These are phyloP conservation scores for Monochamus alternatus DNA, from an alignment of 2,888 invertebrate genomes.

Conservation along the genomic window DNA sequence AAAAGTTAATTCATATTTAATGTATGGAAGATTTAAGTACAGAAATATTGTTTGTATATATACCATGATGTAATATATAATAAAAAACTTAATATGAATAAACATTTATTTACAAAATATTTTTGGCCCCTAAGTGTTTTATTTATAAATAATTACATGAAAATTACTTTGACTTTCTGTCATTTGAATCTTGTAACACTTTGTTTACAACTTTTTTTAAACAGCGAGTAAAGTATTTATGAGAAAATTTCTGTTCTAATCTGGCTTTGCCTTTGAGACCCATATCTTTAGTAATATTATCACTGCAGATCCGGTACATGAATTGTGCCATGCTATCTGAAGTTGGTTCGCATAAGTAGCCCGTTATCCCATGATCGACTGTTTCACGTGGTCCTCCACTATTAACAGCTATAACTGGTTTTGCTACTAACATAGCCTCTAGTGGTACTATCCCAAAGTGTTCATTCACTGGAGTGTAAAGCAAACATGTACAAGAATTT, in stretches of 20 bases:
- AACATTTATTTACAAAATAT: not conserved
- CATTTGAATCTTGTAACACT: constrained; percentile 40
- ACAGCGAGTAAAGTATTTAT: constrained; percentile 83
- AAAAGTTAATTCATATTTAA: no score
- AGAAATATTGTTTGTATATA: not conserved
- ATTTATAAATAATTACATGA: not conserved
- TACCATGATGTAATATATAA: not conserved
- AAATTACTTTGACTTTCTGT: constrained; percentile 39
- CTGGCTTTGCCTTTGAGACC: constrained; percentile 84
- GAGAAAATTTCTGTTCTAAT: constrained; percentile 88
- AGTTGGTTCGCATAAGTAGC: constrained; percentile 83
- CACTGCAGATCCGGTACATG: constrained; percentile 80
- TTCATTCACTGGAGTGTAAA: constrained; percentile 97
- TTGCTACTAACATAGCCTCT: constrained; percentile 96
- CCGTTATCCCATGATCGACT: constrained; percentile 84
- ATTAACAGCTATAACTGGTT: constrained; percentile 95
- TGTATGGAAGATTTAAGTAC: no score
- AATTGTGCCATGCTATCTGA: constrained; percentile 83
- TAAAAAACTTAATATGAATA: not conserved
- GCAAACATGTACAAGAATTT: constrained; percentile 80
- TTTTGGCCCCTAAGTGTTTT: not conserved
- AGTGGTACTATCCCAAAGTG: constrained; percentile 99
- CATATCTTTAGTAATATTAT: constrained; percentile 77
- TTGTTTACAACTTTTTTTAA: constrained; percentile 76
- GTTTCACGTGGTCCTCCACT: constrained; percentile 98